Conservation (phyloP, 2,113 vertebrate genomes). For the Mormyrus iriodes region DNA sequence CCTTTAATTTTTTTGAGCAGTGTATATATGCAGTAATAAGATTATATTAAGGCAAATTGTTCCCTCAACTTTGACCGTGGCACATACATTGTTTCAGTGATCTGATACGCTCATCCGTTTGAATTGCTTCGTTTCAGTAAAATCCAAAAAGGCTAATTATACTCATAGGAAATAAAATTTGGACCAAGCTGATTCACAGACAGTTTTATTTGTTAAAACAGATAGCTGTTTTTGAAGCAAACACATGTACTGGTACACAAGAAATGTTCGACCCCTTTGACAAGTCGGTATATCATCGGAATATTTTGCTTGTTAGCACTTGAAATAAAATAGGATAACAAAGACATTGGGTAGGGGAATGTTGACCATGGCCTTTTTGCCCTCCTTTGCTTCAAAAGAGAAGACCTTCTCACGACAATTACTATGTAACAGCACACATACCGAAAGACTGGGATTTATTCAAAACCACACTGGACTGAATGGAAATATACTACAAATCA, state of each 20-base stretch:
- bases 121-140: not conserved
- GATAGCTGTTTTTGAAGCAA: conserved; percentile 10
- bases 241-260: conserved; percentile 15
- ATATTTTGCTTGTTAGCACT: conserved; percentile 16
- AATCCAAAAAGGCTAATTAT: not conserved
- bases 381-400: not conserved
- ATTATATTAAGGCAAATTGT: not conserved
- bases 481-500: conserved; percentile 1
- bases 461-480: conserved; percentile 15
- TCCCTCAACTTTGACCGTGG: not conserved
- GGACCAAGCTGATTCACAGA: conserved; percentile 4
- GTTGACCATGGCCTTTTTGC: not conserved
- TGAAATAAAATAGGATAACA: conserved; percentile 14
- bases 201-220: conserved; percentile 26
- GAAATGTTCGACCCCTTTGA: conserved; percentile 7
- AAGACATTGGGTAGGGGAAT: not conserved
- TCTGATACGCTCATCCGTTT: not conserved
- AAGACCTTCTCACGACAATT: not conserved
- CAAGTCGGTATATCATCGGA: conserved; percentile 14
- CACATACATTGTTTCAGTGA: not conserved
- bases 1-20: too few species aligned
- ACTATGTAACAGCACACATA: conserved; percentile 20
- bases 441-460: conserved; percentile 13
- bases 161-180: not conserved
- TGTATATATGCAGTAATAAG: not conserved